Evolutionary conservation across 2,797 vertebrate genomes (phyloP), one percentile per base, ranked within the genome.

Genomic region (Crenuchus spilurus): DNA sequence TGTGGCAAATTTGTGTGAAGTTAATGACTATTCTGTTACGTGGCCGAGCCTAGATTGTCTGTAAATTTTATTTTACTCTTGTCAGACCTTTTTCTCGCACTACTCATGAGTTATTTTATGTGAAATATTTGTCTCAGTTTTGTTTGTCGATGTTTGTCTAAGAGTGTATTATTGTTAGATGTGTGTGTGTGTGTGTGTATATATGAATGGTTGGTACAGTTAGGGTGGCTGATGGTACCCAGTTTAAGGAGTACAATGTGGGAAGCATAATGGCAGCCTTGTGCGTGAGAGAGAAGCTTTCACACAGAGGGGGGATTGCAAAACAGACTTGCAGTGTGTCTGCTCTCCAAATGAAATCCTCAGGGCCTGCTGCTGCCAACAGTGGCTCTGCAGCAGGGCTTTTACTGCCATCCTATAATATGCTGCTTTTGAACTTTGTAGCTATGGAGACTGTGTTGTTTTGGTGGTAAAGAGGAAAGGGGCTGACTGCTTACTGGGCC

Each of bases 221-320:
- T 60, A 61, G 33, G 55, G 33, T 24, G 66, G 63, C 76, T 80
- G 75, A 78, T 83, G 77, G 76, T 48, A 55, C 75, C 70, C 55
- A 9, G 48, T 72, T 80, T 74, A 70, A 74, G 72, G 41, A 78
- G 78, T 82, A 84, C 84, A 87, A 69, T 87, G 74, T 74, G 72
- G 75, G 60, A 54, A 55, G 33, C 62, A 91, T 87, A 92, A 90
- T 87, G 72, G 80, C 51, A 37, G 63, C 87, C 87, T 82, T 92
- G 91, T 90, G 73, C 49, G 70, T 68, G 31, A 63, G 48, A 48
- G 26, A 37, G 49, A 16, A 63, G n/a, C 61, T 71, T 75, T 80
- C 52, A 10, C 24, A 72, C 68, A 80, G 79, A 60, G 58, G 48
- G 63, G 65, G 49, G 30, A 73, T 73, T 72, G 62, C 80, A 74